Evolutionary conservation across 2,797 vertebrate species (phyloP).

Genomic region (Brachymystax lenok): DNA sequence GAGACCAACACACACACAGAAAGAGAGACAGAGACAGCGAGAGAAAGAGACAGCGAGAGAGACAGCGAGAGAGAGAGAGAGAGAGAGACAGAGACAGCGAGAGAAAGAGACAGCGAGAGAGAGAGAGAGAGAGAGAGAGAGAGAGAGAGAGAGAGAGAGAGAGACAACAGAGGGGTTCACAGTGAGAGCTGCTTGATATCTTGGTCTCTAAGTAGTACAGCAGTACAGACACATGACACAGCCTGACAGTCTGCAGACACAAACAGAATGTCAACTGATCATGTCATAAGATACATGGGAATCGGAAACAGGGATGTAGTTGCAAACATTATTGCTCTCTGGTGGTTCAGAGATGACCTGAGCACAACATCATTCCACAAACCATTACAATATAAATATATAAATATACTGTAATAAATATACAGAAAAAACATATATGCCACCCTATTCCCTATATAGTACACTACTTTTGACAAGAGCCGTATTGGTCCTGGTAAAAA

Average conservation of each 20-base stretch:
- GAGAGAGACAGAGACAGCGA: conserved; percentile 17
- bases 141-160: neutral
- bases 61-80: too few species aligned
- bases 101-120: too few species aligned
- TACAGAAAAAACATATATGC: too few species aligned
- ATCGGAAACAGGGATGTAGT: neutral
- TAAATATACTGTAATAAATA: too few species aligned
- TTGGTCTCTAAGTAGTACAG: conserved; percentile 30
- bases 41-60: too few species aligned
- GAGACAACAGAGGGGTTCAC: conserved; percentile 27
- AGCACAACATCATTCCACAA: neutral
- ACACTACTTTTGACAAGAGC: too few species aligned
- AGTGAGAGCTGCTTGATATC: conserved; percentile 38
- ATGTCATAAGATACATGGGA: neutral
- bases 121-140: too few species aligned
- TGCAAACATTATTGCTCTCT: neutral
- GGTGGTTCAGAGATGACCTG: neutral
- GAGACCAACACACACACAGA: neutral
- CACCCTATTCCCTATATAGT: too few species aligned
- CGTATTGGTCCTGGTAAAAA: too few species aligned
- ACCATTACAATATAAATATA: too few species aligned
- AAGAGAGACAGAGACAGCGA: too few species aligned
- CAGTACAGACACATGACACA: neutral
- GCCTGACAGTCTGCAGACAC: neutral
- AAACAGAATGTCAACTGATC: neutral